Evolutionary conservation across 2,888 invertebrate genomes (phyloP), one percentile per base, ranked within the genome.

Genomic region (Deroplatys truncata): DNA sequence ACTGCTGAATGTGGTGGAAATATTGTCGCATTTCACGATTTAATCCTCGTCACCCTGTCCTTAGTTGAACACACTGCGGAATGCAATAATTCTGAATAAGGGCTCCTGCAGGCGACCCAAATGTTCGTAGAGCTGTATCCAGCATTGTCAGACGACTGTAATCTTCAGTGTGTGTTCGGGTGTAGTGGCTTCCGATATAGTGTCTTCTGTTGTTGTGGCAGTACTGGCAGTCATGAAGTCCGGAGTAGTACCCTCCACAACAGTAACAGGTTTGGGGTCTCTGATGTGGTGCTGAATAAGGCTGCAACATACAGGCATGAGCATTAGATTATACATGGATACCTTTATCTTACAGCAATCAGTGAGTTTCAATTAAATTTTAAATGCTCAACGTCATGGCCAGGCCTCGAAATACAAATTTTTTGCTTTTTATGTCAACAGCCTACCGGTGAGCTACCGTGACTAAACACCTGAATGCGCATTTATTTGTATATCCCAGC

Each of bases 61-160:
- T 20, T 72, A 72, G 56, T 72, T 20, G 56, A 72, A 72, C 56
- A 72, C 56, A 72, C 20, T 72, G 56, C 56, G 15, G 56, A 72
- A 72, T 72, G 20, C 20, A 20, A 20, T 72, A 9, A 20, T 72
- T 72, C 56, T 72, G 56, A 72, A 25, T 25, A 7, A 0, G 56
- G 15, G 56, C 9, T 4, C 25, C 1, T 7, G 25, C 56, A 72
- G 20, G 9, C 2, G 0, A 2, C 20, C 4, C 25, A 72, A 72
- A 72, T 72, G 56, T 72, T 25, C 5, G 20, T 72, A 72, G 9
- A 72, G 20, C 0, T 20, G 25, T 20, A 72, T 72, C 56, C 56
- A 72, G 20, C 56, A 72, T 72, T 87, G 87, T 87, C 87, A 87
- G 13, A 87, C 87, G 35, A 87, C 87, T 15, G 87, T 87, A 35